Evolutionary conservation across 2,113 vertebrate genomes (phyloP).

Genomic region (Carassius auratus): DNA sequence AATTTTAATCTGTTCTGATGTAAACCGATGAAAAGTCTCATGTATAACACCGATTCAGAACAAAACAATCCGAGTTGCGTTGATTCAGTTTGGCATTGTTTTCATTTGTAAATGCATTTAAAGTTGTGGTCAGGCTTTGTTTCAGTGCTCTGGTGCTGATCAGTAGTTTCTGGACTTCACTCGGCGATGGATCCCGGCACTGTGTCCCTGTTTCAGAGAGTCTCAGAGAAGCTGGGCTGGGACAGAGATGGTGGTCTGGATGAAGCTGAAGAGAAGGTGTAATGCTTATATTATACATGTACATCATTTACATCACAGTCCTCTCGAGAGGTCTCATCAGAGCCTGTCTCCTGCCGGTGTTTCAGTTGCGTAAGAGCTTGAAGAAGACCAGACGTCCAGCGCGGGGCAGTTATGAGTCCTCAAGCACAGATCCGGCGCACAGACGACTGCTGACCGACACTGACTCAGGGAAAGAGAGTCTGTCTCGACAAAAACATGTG

Average conservation of each 20-base stretch:
- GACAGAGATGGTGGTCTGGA: slow-evolving; percentile 62
- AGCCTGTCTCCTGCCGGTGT: not conserved
- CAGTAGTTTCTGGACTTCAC: not conserved
- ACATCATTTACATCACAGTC: not conserved
- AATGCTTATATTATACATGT: not conserved
- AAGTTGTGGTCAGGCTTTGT: not conserved
- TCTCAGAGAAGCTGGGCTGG: slow-evolving; percentile 72
- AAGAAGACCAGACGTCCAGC: slow-evolving; percentile 63
- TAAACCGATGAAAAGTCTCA: not conserved
- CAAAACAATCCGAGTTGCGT: not conserved
- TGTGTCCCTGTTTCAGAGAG: slow-evolving; percentile 65
- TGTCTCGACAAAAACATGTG: not conserved
- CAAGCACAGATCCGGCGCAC: not conserved
- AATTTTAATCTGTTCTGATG: not conserved
- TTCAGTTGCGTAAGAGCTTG: slow-evolving; percentile 61
- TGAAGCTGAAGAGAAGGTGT: slow-evolving; percentile 65
- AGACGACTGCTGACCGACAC: slow-evolving; percentile 39
- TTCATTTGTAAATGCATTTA: not conserved
- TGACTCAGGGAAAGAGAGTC: slow-evolving; percentile 68
- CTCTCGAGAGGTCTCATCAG: not conserved
- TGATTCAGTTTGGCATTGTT: not conserved
- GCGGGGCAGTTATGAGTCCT: not conserved
- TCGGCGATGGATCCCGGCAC: slow-evolving; percentile 65
- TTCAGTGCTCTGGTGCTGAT: not conserved
- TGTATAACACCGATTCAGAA: not conserved